These are phyloP conservation scores for Chrysocyon brachyurus DNA, from an alignment of 2,797 vertebrate species.

Conservation along the genomic window DNA sequence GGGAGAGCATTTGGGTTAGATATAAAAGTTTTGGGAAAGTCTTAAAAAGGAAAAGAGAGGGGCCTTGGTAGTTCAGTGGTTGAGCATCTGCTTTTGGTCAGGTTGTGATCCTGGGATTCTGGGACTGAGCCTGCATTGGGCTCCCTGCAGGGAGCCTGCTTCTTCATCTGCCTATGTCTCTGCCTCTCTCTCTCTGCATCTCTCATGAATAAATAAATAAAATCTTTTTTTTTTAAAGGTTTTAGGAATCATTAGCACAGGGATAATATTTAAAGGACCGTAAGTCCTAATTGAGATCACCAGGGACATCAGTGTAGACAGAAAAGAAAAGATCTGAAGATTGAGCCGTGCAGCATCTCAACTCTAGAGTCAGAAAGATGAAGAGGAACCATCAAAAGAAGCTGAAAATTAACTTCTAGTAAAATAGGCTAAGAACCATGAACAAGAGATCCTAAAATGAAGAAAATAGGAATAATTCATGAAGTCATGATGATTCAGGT, in stretches of 20 bases:
- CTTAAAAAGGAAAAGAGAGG: too few relatives aligned
- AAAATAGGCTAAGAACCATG: not conserved
- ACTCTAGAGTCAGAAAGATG: not conserved
- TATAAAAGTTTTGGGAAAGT: not conserved
- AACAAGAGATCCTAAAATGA: not conserved
- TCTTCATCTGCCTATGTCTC: too few relatives aligned
- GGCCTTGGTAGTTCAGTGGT: too few relatives aligned
- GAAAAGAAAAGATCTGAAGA: not conserved
- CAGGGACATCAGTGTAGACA: not conserved
- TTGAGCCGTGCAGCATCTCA: not conserved
- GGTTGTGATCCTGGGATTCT: too few relatives aligned
- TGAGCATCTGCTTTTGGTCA: too few relatives aligned
- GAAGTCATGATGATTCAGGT: not conserved
- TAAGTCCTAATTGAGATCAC: not conserved
- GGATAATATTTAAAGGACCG: constrained; percentile 25
- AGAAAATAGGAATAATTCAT: constrained; percentile 33
- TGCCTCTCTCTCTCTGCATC: too few relatives aligned
- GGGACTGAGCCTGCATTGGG: too few relatives aligned
- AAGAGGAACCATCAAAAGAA: not conserved
- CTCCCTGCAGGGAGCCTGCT: too few relatives aligned
- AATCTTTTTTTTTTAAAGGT: not conserved
- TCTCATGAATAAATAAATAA: too few relatives aligned
- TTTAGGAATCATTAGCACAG: not conserved
- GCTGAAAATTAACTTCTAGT: constrained; percentile 37
- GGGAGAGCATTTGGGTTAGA: not conserved